Conservation (phyloP, 2,888 invertebrate genomes). For the Sepioteuthis lessoniana region DNA sequence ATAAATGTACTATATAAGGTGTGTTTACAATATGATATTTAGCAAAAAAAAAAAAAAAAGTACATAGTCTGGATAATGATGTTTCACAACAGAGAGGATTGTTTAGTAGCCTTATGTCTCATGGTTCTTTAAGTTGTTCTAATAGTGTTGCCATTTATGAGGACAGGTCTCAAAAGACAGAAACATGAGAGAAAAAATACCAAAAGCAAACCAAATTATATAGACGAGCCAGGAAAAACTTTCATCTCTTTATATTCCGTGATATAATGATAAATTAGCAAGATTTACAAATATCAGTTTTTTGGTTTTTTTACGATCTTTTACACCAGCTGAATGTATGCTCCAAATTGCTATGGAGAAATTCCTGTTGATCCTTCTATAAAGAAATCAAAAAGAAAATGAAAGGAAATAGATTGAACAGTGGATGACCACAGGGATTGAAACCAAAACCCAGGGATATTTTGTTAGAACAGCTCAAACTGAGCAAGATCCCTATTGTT, state of each 20-base stretch:
- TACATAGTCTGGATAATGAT: background rate
- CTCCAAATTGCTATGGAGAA: background rate
- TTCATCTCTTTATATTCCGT: background rate
- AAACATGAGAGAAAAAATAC: background rate
- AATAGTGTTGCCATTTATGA: background rate
- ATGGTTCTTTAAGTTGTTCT: background rate
- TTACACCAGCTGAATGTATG: background rate
- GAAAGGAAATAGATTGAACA: too few relatives aligned
- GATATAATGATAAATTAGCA: background rate
- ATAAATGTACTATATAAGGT: too few relatives aligned
- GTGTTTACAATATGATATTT: too few relatives aligned
- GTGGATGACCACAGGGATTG: too few relatives aligned
- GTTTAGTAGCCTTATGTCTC: background rate
- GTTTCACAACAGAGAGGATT: background rate
- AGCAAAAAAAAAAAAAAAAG: too few relatives aligned
- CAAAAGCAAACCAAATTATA: background rate
- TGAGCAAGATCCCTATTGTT: too few relatives aligned
- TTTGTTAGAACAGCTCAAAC: too few relatives aligned
- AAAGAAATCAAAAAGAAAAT: too few relatives aligned
- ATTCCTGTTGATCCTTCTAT: too few relatives aligned
- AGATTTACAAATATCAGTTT: background rate
- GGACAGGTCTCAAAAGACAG: background rate
- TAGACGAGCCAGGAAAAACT: background rate
- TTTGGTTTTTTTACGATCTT: background rate
- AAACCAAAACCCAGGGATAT: too few relatives aligned